Conservation (phyloP, 2,888 invertebrate genomes). For the Encarsia formosa region DNA sequence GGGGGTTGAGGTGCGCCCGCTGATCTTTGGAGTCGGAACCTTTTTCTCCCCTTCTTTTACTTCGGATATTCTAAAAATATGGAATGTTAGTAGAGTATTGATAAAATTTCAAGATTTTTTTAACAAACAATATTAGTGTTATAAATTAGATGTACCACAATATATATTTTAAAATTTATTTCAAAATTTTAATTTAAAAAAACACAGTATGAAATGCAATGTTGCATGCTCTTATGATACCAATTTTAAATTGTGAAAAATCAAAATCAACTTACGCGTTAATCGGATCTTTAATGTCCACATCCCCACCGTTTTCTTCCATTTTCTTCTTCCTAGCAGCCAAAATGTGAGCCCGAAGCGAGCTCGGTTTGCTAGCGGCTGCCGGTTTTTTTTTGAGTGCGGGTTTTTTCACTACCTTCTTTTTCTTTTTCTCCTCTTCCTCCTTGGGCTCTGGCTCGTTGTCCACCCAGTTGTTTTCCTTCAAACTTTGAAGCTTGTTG, state of each 20-base stretch:
- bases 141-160: too few species aligned
- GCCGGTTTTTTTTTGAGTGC: constrained; percentile 20
- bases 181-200: too few species aligned
- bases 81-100: too few species aligned
- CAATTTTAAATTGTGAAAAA: too few species aligned
- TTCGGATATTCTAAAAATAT: too few species aligned
- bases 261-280: neutral
- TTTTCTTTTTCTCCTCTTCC: constrained; percentile 28
- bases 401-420: constrained; percentile 17
- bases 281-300: constrained; percentile 10
- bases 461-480: constrained; percentile 52
- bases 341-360: constrained; percentile 35
- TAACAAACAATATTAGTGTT: too few species aligned
- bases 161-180: too few species aligned
- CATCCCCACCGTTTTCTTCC: constrained; percentile 1
- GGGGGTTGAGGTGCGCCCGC: constrained; percentile 8
- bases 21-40: neutral
- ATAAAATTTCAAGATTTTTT: too few species aligned
- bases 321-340: constrained; percentile 35
- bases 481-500: constrained; percentile 33
- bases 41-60: too few species aligned
- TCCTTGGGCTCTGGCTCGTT: constrained; percentile 41
- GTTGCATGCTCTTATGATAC: too few species aligned
- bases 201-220: too few species aligned
- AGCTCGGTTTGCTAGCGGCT: constrained; percentile 25